phyloP scores from a whole-genome alignment of 2,113 vertebrate genomes.

The Seriola quinqueradiata region DNA sequence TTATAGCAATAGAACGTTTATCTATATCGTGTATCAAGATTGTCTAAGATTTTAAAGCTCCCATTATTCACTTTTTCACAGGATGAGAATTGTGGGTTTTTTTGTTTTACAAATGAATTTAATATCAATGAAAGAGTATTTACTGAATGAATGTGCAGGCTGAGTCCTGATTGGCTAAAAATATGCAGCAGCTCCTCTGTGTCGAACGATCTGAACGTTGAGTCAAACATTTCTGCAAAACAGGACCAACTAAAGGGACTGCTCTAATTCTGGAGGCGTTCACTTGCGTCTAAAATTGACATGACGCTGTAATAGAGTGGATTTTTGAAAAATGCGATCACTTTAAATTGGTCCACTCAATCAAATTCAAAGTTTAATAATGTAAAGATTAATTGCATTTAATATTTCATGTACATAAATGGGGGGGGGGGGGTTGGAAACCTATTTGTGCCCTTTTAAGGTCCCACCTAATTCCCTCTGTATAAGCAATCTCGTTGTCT shows the following conservation, averaged over 20 bases:
- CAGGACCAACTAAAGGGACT: background rate
- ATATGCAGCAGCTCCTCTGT: conserved; percentile 4
- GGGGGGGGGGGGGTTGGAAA: conserved; percentile 9
- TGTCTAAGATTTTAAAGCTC: background rate
- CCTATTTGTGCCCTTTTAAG: conserved; percentile 21
- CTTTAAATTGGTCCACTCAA: conserved; percentile 16
- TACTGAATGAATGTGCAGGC: background rate
- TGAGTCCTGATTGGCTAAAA: background rate
- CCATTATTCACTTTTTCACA: background rate
- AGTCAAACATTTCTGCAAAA: background rate
- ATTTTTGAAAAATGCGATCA: conserved; percentile 11
- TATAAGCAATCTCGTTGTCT: conserved; percentile 53
- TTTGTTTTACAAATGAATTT: conserved; percentile 4
- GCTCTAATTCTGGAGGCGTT: background rate
- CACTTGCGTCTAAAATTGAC: background rate
- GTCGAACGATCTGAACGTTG: background rate
- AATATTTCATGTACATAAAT: conserved; percentile 17
- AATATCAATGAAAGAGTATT: conserved; percentile 2
- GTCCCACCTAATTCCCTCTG: conserved; percentile 16
- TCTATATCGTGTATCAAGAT: background rate
- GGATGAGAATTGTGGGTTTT: background rate
- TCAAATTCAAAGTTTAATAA: conserved; percentile 13
- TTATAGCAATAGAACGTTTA: background rate
- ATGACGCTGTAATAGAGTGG: background rate
- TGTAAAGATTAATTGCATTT: conserved; percentile 12